Base-by-base conservation (phyloP, 2,888 invertebrate species). In the Calliphora vomitoria region DNA sequence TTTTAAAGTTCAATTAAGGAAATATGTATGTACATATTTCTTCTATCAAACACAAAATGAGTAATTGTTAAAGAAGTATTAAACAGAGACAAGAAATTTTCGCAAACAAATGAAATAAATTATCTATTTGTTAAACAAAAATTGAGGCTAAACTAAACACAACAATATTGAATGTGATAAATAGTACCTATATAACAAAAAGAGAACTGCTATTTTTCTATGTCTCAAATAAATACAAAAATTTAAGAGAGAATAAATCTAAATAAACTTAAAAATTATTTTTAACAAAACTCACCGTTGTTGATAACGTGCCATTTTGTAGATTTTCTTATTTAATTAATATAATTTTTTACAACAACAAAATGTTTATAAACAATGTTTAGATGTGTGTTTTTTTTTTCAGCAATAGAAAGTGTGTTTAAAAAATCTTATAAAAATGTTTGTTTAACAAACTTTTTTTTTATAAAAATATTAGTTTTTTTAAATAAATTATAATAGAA, bases 301-400 rank as follows among this genome's bases (percentile, higher is more conserved):
- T 71, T 89, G 84, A 85, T 82, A 85, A 69, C 87, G 82, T 35
- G 83, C 68, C 89, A 89, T 89, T 58, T 75, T 87, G 62, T 53
- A 25, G 60, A 13, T 68, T 72, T 64, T 31, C 15, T 80, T 60
- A 35, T 62, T 10, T 15, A 47, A 44, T 80, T 62, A 44, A 38
- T 5, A 31, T 11, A 4, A 55, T n/a, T 53, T 66, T 74, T 47
- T 47, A 60, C 44, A 44, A 44, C 11, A 44, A 71, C 44, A 81
- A 55, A 53, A 60, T 55, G 69, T 69, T 53, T 55, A 68, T 31
- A 41, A 55, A 55, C 18, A 58, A 25, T 58, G 8, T 62, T 25
- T 62, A 5, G 31, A n/a, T 62, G 13, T 4, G 1, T 18, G 18
- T 20, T 20, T 55, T 20, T 62, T 35, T n/a, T 62, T 25, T 60